These are phyloP conservation scores for Artemia sp. DNA, from an alignment of 2,888 invertebrate genomes.

Conservation along the genomic window DNA sequence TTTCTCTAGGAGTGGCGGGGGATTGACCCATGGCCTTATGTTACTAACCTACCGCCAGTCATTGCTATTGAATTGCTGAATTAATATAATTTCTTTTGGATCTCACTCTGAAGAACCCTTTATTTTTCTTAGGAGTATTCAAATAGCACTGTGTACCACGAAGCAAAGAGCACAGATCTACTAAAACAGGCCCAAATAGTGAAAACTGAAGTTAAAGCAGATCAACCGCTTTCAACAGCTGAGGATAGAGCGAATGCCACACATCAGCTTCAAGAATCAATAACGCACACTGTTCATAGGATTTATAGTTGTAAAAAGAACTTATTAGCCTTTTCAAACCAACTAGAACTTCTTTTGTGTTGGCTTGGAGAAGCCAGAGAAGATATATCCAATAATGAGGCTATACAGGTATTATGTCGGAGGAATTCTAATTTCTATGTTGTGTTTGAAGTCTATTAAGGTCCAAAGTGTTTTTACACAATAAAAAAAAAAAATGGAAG, in stretches of 20 bases:
- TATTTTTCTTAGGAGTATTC: background rate
- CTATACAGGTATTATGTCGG: too few species aligned
- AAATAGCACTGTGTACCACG: background rate
- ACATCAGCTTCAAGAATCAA: background rate
- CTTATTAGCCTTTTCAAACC: background rate
- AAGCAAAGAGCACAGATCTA: background rate
- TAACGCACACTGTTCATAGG: slow-evolving; percentile 10
- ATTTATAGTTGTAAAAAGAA: background rate
- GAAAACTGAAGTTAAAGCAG: slow-evolving; percentile 8
- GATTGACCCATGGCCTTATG: too few species aligned
- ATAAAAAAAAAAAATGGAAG: too few species aligned
- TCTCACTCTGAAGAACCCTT: too few species aligned
- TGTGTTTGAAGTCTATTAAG: too few species aligned
- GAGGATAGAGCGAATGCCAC: background rate
- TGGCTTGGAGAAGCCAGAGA: background rate
- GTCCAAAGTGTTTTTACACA: too few species aligned
- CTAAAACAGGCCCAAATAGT: background rate
- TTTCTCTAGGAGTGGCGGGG: too few species aligned
- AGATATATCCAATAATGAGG: too few species aligned
- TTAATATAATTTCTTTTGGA: too few species aligned
- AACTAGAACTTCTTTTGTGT: background rate
- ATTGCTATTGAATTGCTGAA: too few species aligned
- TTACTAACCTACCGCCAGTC: too few species aligned
- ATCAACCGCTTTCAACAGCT: background rate
- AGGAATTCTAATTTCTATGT: too few species aligned